Percentiles rank a stretch among this genome's conserved stretches.
These are phyloP conservation scores for Pterocles orientalis DNA, from an alignment of 2,113 vertebrate genomes.

Conservation along the genomic window DNA sequence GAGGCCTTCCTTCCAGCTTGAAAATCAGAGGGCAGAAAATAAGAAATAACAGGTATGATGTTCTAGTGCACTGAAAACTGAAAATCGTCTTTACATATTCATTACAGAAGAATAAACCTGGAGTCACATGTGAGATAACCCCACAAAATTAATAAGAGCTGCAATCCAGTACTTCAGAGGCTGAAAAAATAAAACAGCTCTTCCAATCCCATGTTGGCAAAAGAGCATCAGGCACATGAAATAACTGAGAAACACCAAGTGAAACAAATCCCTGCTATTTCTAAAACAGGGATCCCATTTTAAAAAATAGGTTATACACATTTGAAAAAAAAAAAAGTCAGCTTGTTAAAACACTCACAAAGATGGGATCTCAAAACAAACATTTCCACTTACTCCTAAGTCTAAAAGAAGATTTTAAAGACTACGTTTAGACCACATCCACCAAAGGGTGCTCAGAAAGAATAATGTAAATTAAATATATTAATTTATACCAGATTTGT, in stretches of 20 bases:
- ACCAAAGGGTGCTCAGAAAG: not conserved
- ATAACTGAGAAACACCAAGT: not conserved
- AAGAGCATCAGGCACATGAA: not conserved
- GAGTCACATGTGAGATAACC: not conserved
- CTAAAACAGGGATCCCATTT: not conserved
- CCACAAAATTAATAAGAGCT: not conserved
- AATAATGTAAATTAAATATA: not conserved
- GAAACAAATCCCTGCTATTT: not conserved
- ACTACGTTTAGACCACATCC: not conserved
- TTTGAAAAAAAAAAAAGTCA: not conserved
- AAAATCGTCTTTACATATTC: constrained; percentile 43
- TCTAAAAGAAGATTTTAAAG: not conserved
- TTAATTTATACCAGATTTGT: not conserved
- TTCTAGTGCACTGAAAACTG: not conserved
- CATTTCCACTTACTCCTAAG: not conserved
- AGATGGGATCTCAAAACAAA: not conserved
- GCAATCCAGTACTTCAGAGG: not conserved
- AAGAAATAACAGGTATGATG: constrained; percentile 52
- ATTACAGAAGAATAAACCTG: not conserved
- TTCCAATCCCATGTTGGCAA: not conserved
- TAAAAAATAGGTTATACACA: not conserved
- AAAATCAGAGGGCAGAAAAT: constrained; percentile 51
- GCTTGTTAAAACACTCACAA: not conserved
- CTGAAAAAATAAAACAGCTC: not conserved
- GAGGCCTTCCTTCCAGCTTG: constrained; percentile 20